Percentiles rank a stretch among this genome's conserved stretches.
These are phyloP conservation scores for Abrostola tripartita DNA, from an alignment of 2,888 invertebrate species.

Conservation along the genomic window DNA sequence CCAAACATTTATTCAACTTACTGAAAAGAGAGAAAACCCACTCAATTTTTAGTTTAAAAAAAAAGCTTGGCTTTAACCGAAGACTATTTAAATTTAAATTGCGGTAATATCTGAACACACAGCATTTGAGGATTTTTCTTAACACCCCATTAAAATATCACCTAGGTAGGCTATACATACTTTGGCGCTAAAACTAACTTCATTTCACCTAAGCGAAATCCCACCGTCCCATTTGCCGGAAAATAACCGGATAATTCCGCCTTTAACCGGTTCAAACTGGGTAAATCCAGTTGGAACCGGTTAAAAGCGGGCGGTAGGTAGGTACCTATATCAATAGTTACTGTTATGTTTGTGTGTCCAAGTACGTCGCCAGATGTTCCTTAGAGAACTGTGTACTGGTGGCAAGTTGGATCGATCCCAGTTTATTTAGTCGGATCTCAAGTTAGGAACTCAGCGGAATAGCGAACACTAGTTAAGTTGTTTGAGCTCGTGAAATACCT, in stretches of 20 bases:
- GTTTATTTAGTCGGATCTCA: slow-evolving; percentile 42
- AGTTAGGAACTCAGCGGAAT: slow-evolving; percentile 29
- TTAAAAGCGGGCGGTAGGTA: slow-evolving; percentile 18
- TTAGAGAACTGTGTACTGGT: slow-evolving; percentile 40
- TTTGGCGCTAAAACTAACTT: slow-evolving; percentile 22
- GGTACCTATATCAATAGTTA: slow-evolving; percentile 43
- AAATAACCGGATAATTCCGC: slow-evolving; percentile 50
- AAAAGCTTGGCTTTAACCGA: neutral
- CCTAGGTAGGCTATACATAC: slow-evolving; percentile 9
- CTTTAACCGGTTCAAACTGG: slow-evolving; percentile 39
- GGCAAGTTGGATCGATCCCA: slow-evolving; percentile 38
- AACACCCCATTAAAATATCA: slow-evolving; percentile 31
- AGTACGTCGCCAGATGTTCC: slow-evolving; percentile 48
- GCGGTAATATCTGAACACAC: neutral
- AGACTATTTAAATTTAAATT: slow-evolving; percentile 18
- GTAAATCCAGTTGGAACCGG: slow-evolving; percentile 44
- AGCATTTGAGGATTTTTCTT: slow-evolving; percentile 5
- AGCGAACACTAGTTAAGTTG: slow-evolving; percentile 19
- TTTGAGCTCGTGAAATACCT: slow-evolving; percentile 24
- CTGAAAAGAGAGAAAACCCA: slow-evolving; percentile 1
- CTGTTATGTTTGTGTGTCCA: slow-evolving; percentile 47
- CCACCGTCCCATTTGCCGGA: slow-evolving; percentile 28
- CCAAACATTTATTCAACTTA: slow-evolving; percentile 10
- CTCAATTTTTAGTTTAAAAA: neutral
- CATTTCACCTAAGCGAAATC: slow-evolving; percentile 48